These are phyloP conservation scores for Stomatorhinus walkeri DNA, from an alignment of 2,797 vertebrate species.

Conservation along the genomic window DNA sequence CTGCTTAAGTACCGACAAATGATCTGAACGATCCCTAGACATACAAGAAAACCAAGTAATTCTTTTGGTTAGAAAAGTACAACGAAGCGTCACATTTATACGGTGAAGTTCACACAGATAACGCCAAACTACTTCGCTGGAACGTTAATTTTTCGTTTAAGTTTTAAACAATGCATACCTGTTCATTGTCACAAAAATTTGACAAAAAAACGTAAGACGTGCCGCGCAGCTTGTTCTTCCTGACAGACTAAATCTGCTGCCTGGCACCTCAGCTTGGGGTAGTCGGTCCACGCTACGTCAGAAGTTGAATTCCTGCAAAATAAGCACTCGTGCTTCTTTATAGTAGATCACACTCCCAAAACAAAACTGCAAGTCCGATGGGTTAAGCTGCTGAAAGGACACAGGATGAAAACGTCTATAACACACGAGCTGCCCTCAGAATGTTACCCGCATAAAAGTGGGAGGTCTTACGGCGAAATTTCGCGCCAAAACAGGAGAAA, in stretches of 20 bases:
- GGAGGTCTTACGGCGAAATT: not conserved
- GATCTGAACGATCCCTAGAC: not conserved
- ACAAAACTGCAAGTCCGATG: not conserved
- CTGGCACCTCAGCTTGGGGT: not conserved
- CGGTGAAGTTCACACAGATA: not conserved
- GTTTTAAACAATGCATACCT: constrained; percentile 6
- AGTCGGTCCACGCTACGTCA: not conserved
- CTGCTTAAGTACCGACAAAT: not conserved
- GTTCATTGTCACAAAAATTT: not conserved
- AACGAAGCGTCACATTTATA: not conserved
- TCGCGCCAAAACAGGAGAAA: constrained; percentile 24
- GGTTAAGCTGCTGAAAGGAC: not conserved
- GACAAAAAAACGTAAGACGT: not conserved
- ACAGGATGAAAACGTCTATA: not conserved
- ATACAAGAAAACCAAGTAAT: not conserved
- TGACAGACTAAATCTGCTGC: not conserved
- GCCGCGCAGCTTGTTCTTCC: not conserved
- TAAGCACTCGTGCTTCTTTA: not conserved
- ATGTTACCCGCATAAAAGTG: not conserved
- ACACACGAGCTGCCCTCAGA: not conserved
- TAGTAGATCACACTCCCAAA: not conserved
- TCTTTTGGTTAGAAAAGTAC: not conserved
- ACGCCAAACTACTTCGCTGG: not conserved
- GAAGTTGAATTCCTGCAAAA: not conserved
- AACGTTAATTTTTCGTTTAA: not conserved